A percentile compares a stretch with the other conserved stretches of the same genome.
Evolutionary conservation across 2,888 invertebrate genomes (phyloP).

Genomic region (Apantesis nais): DNA sequence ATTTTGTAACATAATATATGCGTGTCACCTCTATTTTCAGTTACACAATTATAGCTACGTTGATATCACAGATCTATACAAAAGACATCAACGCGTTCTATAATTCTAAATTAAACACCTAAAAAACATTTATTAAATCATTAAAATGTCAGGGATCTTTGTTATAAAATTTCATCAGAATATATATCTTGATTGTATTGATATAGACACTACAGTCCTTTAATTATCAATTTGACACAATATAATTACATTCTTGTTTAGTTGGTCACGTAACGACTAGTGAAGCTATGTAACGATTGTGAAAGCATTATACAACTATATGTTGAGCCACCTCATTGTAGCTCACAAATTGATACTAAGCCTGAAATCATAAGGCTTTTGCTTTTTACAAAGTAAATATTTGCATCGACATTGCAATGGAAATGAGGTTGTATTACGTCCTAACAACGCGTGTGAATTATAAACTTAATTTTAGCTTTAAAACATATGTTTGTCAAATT

Average conservation of each 20-base stretch:
- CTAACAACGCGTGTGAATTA: not conserved
- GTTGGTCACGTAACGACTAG: slow-evolving; percentile 33
- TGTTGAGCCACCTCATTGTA: slow-evolving; percentile 41
- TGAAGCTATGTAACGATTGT: slow-evolving; percentile 45
- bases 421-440: not conserved
- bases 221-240: slow-evolving; percentile 24
- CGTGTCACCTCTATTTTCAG: slow-evolving; percentile 23
- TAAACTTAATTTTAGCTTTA: not conserved
- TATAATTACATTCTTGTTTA: slow-evolving; percentile 21
- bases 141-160: not conserved
- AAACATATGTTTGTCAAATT: not conserved
- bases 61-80: slow-evolving; percentile 33
- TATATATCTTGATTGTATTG: not conserved
- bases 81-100: slow-evolving; percentile 66
- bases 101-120: not conserved
- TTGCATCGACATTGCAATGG: not conserved
- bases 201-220: not conserved
- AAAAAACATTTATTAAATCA: not conserved
- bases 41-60: slow-evolving; percentile 30
- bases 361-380: not conserved
- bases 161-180: not conserved
- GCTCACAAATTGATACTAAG: slow-evolving; percentile 6
- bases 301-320: slow-evolving; percentile 51
- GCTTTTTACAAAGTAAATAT: not conserved
- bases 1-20: slow-evolving; percentile 11